Conservation (phyloP, 2,797 vertebrate genomes). For the Syncerus caffer region DNA sequence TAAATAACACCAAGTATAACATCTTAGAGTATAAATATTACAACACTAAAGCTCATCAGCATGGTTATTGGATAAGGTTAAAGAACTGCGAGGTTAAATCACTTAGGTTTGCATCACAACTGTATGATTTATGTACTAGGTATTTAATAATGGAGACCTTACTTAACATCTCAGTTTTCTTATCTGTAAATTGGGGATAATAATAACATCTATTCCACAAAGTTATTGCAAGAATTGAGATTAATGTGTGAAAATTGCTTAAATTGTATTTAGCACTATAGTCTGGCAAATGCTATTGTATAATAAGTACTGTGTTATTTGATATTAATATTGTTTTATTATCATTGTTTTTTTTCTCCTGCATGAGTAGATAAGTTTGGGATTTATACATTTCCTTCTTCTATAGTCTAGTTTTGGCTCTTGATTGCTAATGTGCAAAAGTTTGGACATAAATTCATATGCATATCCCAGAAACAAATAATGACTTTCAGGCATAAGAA, state of each 20-base stretch:
- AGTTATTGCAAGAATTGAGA: not conserved
- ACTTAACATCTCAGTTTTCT: not conserved
- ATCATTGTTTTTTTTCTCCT: not conserved
- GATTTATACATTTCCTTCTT: not conserved
- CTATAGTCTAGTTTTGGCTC: not conserved
- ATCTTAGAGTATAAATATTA: not conserved
- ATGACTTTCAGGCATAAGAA: not conserved
- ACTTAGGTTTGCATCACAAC: not conserved
- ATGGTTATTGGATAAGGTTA: not conserved
- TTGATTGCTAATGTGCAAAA: not conserved
- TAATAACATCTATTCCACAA: not conserved
- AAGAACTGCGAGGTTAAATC: not conserved
- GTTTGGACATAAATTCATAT: not conserved
- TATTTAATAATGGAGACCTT: not conserved
- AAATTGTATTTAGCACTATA: not conserved
- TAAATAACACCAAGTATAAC: not conserved
- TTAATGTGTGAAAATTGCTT: not conserved
- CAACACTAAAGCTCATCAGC: not conserved
- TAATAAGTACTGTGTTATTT: not conserved
- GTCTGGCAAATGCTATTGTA: not conserved
- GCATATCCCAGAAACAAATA: not conserved
- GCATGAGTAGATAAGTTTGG: not conserved
- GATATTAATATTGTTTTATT: not conserved
- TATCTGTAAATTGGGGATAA: not conserved
- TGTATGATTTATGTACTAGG: not conserved